Evolutionary conservation across 2,888 invertebrate species (phyloP).

Genomic region (Erebia aethiops): DNA sequence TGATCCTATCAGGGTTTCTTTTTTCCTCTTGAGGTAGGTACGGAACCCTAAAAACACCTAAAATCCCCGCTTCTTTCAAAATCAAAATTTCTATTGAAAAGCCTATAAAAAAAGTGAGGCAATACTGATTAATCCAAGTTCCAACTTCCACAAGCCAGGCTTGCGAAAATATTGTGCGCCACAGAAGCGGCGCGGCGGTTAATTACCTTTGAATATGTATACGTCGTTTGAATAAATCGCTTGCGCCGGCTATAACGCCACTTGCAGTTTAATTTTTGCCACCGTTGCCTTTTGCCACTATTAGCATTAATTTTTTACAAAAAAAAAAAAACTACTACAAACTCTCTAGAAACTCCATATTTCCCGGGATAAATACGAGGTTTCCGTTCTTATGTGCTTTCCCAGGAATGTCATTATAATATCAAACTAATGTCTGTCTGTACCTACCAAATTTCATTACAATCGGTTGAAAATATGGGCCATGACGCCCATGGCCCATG

Average conservation of each 20-base stretch:
- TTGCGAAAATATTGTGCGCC: constrained; percentile 9
- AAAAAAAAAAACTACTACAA: not conserved
- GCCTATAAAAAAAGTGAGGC: not conserved
- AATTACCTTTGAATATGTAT: constrained; percentile 82
- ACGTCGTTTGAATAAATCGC: constrained; percentile 81
- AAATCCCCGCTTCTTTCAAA: too few species aligned
- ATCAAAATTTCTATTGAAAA: not conserved
- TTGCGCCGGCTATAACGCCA: constrained; percentile 70
- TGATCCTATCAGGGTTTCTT: too few species aligned
- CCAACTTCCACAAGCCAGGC: not conserved
- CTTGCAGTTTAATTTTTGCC: constrained; percentile 49
- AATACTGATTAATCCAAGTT: constrained; percentile 7
- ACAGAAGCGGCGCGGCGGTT: constrained; percentile 56
- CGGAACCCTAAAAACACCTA: too few species aligned
- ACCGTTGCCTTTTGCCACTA: constrained; percentile 5
- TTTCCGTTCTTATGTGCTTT: too few species aligned
- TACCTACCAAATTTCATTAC: too few species aligned
- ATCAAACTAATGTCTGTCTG: too few species aligned
- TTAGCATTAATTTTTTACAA: not conserved
- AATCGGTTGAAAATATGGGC: too few species aligned
- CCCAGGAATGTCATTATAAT: too few species aligned
- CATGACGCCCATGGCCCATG: too few species aligned
- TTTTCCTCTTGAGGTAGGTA: too few species aligned
- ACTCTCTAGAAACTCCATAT: too few species aligned
- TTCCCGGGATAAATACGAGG: too few species aligned